A percentile compares a stretch with the other conserved stretches of the same genome.
phyloP scores from a whole-genome alignment of 2,888 invertebrate species.

The Onchidella celtica region DNA sequence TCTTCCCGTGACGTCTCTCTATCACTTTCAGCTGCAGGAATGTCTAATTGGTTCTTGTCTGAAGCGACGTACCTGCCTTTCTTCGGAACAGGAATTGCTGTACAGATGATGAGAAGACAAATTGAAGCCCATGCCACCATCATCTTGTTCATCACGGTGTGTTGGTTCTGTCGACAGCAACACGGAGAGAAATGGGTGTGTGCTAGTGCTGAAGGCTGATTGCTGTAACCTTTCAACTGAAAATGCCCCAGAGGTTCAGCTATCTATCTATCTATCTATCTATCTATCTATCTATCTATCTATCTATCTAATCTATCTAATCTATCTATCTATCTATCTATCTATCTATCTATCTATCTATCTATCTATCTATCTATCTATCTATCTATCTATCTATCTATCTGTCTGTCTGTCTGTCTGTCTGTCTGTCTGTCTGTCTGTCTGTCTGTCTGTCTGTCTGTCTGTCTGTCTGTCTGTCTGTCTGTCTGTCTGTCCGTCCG shows the following conservation, averaged over 20 bases:
- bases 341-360: not conserved
- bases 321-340: too few relatives aligned
- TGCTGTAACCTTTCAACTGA: too few relatives aligned
- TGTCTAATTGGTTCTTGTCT: not conserved
- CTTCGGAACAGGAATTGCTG: slow-evolving; percentile 8
- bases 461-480: not conserved
- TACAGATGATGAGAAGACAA: not conserved
- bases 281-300: too few relatives aligned
- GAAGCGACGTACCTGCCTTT: not conserved
- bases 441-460: not conserved
- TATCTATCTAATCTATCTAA: too few relatives aligned
- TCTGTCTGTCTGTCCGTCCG: too few relatives aligned
- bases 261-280: too few relatives aligned
- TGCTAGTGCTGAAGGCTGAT: too few relatives aligned
- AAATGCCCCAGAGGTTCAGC: too few relatives aligned
- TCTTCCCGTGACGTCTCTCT: too few relatives aligned
- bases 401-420: too few relatives aligned
- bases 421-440: not conserved
- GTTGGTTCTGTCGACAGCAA: not conserved
- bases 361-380: not conserved
- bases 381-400: not conserved
- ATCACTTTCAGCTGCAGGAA: not conserved
- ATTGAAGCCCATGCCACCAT: slow-evolving; percentile 2
- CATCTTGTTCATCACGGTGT: not conserved
- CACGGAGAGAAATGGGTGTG: too few relatives aligned